Conservation (phyloP, 2,888 invertebrate genomes). For the Ophion ellenae region DNA sequence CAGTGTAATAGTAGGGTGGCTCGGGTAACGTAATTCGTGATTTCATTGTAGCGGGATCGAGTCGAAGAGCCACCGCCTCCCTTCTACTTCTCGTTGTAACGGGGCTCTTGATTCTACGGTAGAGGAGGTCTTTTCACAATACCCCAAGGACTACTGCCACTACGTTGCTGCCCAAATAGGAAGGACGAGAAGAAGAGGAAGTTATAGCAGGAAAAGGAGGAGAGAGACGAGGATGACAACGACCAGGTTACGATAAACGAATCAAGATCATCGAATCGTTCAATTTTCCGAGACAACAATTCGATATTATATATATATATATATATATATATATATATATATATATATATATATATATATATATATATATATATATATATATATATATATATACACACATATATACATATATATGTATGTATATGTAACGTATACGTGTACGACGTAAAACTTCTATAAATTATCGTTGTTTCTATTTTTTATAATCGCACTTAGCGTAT, state of each 20-base stretch:
- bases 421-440: constrained; percentile 56
- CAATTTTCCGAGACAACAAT: constrained; percentile 39
- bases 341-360: constrained; percentile 42
- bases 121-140: constrained; percentile 42
- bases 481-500: constrained; percentile 67
- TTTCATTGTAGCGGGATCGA: constrained; percentile 80
- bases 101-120: constrained; percentile 64
- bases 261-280: constrained; percentile 47
- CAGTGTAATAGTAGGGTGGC: constrained; percentile 1
- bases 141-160: constrained; percentile 23
- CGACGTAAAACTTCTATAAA: constrained; percentile 61
- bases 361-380: constrained; percentile 56
- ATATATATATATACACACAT: constrained; percentile 18
- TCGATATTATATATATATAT: constrained; percentile 27
- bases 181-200: background rate
- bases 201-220: background rate
- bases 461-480: constrained; percentile 68
- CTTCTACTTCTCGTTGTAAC: constrained; percentile 54
- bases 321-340: background rate
- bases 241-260: constrained; percentile 24
- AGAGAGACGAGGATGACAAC: constrained; percentile 19
- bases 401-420: background rate
- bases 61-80: constrained; percentile 74
- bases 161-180: constrained; percentile 38
- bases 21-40: constrained; percentile 54